Evolutionary conservation across 2,797 vertebrate genomes (phyloP), one percentile per base, ranked within the genome.

Genomic region (Xiphophorus birchmanni): DNA sequence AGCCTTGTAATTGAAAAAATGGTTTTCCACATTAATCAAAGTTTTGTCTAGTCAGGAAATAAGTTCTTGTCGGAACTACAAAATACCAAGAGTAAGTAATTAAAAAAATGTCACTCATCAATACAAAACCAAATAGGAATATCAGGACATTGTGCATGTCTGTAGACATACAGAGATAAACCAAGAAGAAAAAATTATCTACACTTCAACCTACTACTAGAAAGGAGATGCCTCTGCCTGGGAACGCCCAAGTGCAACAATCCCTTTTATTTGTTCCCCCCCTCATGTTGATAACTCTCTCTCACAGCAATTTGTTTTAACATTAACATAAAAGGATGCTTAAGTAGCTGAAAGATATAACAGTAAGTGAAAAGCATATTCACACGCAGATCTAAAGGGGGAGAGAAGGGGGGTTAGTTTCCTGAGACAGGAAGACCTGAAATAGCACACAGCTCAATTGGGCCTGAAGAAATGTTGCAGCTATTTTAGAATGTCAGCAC

Each of bases 391-490:
- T 90, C 84, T 83, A 0, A 44, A 26, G 40, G 81, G 76, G 83
- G 88, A 26, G 21, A 54, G 21, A 26, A 54, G 83, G 87, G 75
- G 50, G 92, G 92, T 90, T 92, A 81, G 93, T 93, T 95, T 95
- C 95, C 95, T 95, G 94, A 92, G 82, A 95, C 95, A 96, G 95
- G 95, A 96, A 95, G 94, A 93, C 89, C 93, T 94, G 93, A 95
- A 95, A 96, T 95, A 95, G 94, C 91, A 81, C 89, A 85, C 83
- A 84, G 93, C 92, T 93, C 90, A 81, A 94, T 94, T 88, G 86
- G 80, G 93, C 91, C 86, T 90, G 87, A 93, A 93, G 91, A 95
- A 92, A 93, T 90, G 89, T 72, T 86, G 85, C 88, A 81, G 87
- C 93, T 95, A 94, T 95, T 95, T 94, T 92, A 93, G 93, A 93